A percentile compares a stretch with the other conserved stretches of the same genome.
These are phyloP conservation scores for Neolamprologus caudopunctatus DNA, from an alignment of 2,113 vertebrate species.

Conservation along the genomic window DNA sequence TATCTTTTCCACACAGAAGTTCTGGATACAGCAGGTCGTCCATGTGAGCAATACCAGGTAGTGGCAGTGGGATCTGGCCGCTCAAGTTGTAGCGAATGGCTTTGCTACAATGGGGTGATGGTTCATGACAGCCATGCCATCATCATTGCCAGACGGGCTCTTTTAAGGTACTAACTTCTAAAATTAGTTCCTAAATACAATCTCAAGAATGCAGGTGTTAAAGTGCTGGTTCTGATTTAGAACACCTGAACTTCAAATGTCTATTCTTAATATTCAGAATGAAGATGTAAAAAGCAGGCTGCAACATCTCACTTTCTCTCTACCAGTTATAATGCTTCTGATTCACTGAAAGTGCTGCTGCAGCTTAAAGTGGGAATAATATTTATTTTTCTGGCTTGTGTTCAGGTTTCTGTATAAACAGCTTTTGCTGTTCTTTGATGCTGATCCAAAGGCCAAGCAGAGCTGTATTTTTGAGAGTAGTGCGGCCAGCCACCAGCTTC, in stretches of 20 bases:
- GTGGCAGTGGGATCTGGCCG: constrained; percentile 77
- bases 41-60: constrained; percentile 69
- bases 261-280: neutral
- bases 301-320: neutral
- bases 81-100: constrained; percentile 64
- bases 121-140: constrained; percentile 80
- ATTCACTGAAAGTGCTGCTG: neutral
- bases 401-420: constrained; percentile 83
- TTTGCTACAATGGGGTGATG: constrained; percentile 71
- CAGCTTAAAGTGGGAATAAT: neutral
- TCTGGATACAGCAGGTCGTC: constrained; percentile 22
- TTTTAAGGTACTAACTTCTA: constrained; percentile 71
- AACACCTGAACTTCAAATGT: neutral
- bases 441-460: constrained; percentile 59
- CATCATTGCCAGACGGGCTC: constrained; percentile 75
- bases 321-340: neutral
- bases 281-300: neutral
- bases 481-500: constrained; percentile 58
- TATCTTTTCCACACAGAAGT: constrained; percentile 24
- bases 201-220: neutral
- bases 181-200: neutral
- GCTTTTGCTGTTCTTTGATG: constrained; percentile 72
- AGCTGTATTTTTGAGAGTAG: constrained; percentile 69
- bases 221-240: neutral
- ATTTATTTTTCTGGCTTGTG: neutral